Percentiles rank a stretch among this genome's conserved stretches.
These are phyloP conservation scores for Periparus ater DNA, from an alignment of 2,797 vertebrate genomes.

Conservation along the genomic window DNA sequence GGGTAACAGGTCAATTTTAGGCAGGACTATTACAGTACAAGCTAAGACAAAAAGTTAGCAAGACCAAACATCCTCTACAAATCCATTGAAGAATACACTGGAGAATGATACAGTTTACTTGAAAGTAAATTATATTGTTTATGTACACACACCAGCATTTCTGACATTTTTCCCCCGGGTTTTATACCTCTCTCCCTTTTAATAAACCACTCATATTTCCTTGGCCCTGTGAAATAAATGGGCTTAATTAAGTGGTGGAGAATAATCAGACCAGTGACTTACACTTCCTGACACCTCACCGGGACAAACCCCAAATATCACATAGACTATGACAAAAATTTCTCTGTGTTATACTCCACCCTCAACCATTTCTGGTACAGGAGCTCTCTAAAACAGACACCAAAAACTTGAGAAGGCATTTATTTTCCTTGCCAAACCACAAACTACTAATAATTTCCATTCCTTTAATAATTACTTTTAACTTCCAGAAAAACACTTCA, in stretches of 20 bases:
- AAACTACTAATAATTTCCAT: slow-evolving; percentile 47
- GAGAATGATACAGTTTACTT: neutral
- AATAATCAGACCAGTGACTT: neutral
- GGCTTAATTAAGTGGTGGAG: neutral
- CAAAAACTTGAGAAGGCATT: neutral
- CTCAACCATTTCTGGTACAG: neutral
- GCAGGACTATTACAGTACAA: neutral
- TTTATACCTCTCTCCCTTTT: neutral
- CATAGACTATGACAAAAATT: neutral
- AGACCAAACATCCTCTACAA: neutral
- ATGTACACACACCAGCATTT: neutral
- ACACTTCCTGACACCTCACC: neutral
- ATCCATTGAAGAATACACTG: neutral
- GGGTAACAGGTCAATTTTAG: neutral
- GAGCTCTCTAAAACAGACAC: neutral
- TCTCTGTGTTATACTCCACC: neutral
- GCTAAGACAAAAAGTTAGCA: neutral
- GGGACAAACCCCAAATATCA: neutral
- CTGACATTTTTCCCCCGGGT: neutral
- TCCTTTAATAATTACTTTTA: slow-evolving; percentile 18
- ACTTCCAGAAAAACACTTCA: slow-evolving; percentile 14
- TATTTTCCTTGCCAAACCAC: neutral
- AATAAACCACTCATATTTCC: neutral
- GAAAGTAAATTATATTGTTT: neutral
- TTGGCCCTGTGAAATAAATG: neutral